Evolutionary conservation across 2,113 vertebrate species (phyloP), one percentile per base, ranked within the genome.

Genomic region (Motacilla tschutschensis): DNA sequence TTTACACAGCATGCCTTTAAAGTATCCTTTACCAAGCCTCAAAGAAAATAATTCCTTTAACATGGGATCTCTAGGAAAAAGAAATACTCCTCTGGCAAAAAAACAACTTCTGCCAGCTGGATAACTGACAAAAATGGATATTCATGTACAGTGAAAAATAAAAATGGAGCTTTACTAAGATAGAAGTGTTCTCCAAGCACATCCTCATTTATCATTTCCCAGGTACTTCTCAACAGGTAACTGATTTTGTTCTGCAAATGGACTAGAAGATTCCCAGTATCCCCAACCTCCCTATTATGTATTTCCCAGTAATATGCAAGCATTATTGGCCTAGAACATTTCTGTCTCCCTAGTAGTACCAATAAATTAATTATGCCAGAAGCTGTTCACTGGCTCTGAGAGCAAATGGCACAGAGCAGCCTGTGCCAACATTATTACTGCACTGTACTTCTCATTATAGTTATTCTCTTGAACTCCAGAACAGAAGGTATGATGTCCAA

Each of bases 341-440:
- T 77, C 55, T 73, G 85, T 89, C 76, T 53, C 82, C 82, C 73
- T 46, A 85, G 87, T 22, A 90, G 87, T 87, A 53, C 33, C 51
- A 83, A 82, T 85, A 90, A 84, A 90, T 88, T 79, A 87, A 84
- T 87, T 82, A 84, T 63, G 67, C 47, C 76, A 89, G 55, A 82
- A 53, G 57, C 79, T 87, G 64, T 66, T 92, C 57, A 41, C 53
- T 74, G 57, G 47, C 40, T 73, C 19, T 12, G 51, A 85, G 51
- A 73, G 43, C 51, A 87, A 88, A 70, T 6, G 10, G 71, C 79
- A 90, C 40, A 63, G 67, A 90, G 85, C 51, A 76, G 36, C 28
- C 59, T 73, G 64, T 92, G 85, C 84, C 82, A 85, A 66, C 28
- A 17, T 70, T 66, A 74, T 74, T 70, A 77, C 18, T 38, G 28